These are phyloP conservation scores for Anas bahamensis DNA, from an alignment of 2,797 vertebrate genomes.

Conservation along the genomic window DNA sequence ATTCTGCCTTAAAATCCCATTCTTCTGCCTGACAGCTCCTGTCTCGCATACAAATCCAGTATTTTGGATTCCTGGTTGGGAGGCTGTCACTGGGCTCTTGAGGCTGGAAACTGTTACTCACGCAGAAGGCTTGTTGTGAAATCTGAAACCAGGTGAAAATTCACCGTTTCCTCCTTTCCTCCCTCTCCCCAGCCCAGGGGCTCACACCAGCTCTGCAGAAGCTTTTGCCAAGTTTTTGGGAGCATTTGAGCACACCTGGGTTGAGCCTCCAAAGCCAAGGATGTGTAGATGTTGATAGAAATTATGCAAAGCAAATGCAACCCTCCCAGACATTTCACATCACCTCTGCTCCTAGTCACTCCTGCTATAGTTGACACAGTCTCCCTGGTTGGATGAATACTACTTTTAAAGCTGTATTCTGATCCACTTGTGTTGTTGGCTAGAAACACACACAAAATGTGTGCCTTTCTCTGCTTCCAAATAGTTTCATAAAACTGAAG, in stretches of 20 bases:
- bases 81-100: neutral
- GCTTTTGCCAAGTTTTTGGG: conserved; percentile 28
- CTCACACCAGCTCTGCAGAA: neutral
- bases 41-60: neutral
- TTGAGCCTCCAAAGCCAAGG: neutral
- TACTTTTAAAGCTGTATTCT: neutral
- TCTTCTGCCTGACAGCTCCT: conserved; percentile 5
- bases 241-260: conserved; percentile 22
- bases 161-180: neutral
- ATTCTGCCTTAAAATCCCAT: neutral
- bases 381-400: neutral
- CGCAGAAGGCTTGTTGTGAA: neutral
- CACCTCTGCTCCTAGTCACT: neutral
- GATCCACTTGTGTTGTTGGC: neutral
- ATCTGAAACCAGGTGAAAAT: conserved; percentile 35
- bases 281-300: neutral
- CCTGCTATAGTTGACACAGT: neutral
- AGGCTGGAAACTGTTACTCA: neutral
- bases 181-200: neutral
- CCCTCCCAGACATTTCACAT: neutral
- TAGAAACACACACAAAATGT: neutral
- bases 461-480: neutral
- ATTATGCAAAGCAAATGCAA: neutral
- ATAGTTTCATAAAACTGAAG: neutral
- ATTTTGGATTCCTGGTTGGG: neutral